phyloP scores from a whole-genome alignment of 30 jellyfish, hydroid and myxozoan species.

The Pseudorhiza aurosa region DNA sequence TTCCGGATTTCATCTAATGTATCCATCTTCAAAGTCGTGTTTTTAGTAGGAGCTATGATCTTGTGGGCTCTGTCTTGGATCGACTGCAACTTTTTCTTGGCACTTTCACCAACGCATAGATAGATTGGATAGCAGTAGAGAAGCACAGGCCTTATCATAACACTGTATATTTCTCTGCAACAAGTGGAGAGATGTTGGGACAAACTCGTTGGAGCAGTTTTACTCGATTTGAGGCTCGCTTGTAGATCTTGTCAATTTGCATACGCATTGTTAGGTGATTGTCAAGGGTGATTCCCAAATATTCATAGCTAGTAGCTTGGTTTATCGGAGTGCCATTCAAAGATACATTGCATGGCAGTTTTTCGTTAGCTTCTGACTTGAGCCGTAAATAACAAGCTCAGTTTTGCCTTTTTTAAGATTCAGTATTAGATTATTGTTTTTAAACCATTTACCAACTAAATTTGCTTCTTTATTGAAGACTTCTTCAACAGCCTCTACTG shows the following conservation, averaged over 20 bases:
- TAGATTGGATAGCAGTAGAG: constrained; percentile 38
- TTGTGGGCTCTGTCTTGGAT: constrained; percentile 1
- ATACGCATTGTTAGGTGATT: constrained; percentile 20
- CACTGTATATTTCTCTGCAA: constrained; percentile 7
- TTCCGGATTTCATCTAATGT: constrained; percentile 28
- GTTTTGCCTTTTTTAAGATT: background rate
- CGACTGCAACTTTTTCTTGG: constrained; percentile 50
- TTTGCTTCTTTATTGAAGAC: constrained; percentile 32
- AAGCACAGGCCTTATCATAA: constrained; percentile 3
- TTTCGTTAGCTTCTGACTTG: background rate
- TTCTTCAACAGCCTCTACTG: constrained; percentile 24
- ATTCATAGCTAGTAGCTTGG: constrained; percentile 29
- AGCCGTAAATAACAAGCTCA: background rate
- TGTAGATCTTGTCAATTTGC: constrained; percentile 32
- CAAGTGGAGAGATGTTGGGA: constrained; percentile 28
- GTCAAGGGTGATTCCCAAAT: constrained; percentile 28
- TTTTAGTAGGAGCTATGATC: background rate
- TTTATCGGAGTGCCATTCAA: constrained; percentile 29
- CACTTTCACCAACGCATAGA: constrained; percentile 22
- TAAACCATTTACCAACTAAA: background rate
- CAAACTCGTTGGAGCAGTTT: constrained; percentile 34
- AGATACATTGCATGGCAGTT: too few species aligned
- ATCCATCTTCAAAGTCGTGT: constrained; percentile 18
- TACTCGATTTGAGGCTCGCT: constrained; percentile 22
- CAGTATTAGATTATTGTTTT: background rate